These are phyloP conservation scores for Nomada goodeniana DNA, from an alignment of 2,888 invertebrate genomes.

Conservation along the genomic window DNA sequence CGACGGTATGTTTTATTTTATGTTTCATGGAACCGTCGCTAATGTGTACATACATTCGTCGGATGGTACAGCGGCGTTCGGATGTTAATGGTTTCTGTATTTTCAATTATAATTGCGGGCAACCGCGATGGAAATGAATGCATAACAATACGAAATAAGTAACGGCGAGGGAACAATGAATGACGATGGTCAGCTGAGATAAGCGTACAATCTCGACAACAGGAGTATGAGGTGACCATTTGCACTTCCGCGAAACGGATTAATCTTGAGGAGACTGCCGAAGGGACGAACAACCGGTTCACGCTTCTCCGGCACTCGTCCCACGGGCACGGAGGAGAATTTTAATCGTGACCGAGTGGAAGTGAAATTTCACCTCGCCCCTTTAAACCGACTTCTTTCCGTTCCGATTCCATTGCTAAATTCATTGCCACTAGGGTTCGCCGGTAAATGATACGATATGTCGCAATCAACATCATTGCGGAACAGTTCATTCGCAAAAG, in stretches of 20 bases:
- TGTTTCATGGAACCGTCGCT: too few relatives aligned
- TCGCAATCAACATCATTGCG: too few relatives aligned
- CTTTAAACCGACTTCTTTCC: too few relatives aligned
- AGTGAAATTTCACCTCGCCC: not conserved
- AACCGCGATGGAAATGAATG: not conserved
- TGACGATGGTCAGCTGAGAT: conserved; percentile 37
- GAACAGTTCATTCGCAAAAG: too few relatives aligned
- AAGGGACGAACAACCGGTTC: conserved; percentile 66
- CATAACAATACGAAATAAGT: not conserved
- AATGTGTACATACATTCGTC: too few relatives aligned
- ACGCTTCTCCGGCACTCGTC: conserved; percentile 51
- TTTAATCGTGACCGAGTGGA: conserved; percentile 34
- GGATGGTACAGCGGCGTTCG: too few relatives aligned
- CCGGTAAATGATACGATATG: too few relatives aligned
- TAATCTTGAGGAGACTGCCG: conserved; percentile 66
- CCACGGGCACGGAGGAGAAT: conserved; percentile 15
- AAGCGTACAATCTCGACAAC: conserved; percentile 45
- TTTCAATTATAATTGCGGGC: not conserved
- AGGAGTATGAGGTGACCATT: conserved; percentile 62
- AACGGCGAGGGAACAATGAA: conserved; percentile 29
- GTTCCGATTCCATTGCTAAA: too few relatives aligned
- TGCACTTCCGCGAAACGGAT: conserved; percentile 73
- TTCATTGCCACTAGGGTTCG: too few relatives aligned
- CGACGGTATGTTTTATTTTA: too few relatives aligned
- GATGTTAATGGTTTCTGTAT: not conserved